Base-by-base conservation (phyloP, 2,888 invertebrate genomes). In the Hesperia comma region DNA sequence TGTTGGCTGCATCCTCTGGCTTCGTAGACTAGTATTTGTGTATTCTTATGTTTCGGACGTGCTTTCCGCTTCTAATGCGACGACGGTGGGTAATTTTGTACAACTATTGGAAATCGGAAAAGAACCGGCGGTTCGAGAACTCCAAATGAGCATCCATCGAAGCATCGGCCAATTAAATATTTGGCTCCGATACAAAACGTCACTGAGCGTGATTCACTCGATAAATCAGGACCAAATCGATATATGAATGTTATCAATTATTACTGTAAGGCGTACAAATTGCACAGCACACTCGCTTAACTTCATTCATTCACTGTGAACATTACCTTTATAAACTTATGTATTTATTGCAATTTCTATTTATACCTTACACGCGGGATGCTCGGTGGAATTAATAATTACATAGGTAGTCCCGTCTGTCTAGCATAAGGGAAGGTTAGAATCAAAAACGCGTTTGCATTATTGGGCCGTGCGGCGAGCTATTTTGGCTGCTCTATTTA, bases 361-460 rank as follows among this genome's bases (percentile, higher is more conserved):
- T 67, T 67, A 67, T 67, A 66, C 54, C 67, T 37, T 14, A 67
- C 55, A 61, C 49, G 41, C 41, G 61, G 40, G 70, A 70, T 69
- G 63, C 69, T 67, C 68, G 63, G 53, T 71, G 62, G 64, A 74
- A 67, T 69, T 71, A 74, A 61, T 67, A 51, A 26, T 51, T 21
- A 67, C 67, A 71, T 75, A n/a, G n/a, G n/a, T n/a, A 75, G 74
- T 77, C 74, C 69, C 69, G 70, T 79, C 73, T 79, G 79, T 79
- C 75, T 81, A 74, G 76, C 82, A 74, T 80, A 84, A 81, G 78
- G 83, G 80, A 86, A 86, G 83, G 78, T 78, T 81, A 87, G 86
- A 88, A 90, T 87, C 88, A 89, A 88, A 90, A 89, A 82, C 85
- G 85, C 83, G 86, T 91, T 87, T 85, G 92, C 84, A 87, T 87